phyloP scores from a whole-genome alignment of 2,888 invertebrate genomes.

The Leucoma salicis region DNA sequence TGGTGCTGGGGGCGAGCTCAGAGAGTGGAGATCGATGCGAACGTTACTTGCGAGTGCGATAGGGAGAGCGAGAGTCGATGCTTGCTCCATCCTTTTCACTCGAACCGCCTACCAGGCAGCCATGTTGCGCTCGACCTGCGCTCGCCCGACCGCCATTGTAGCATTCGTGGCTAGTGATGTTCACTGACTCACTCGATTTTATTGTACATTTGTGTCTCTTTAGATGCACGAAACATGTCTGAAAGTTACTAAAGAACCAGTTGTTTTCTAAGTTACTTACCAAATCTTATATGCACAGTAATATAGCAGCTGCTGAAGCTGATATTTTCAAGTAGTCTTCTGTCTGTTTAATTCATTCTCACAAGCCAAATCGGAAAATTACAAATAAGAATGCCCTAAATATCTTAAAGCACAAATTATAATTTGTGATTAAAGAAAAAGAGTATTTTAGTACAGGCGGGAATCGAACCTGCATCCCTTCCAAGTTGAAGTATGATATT shows the following conservation, averaged over 20 bases:
- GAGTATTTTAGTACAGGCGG: too few relatives aligned
- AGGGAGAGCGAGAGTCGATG: slow-evolving; percentile 54
- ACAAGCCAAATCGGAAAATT: too few relatives aligned
- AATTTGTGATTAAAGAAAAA: too few relatives aligned
- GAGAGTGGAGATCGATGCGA: slow-evolving; percentile 81
- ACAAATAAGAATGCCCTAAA: too few relatives aligned
- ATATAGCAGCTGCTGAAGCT: too few relatives aligned
- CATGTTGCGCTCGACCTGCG: slow-evolving; percentile 82
- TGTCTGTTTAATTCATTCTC: too few relatives aligned
- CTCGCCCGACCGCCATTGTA: slow-evolving; percentile 82
- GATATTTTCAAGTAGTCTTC: too few relatives aligned
- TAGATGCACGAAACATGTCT: slow-evolving; percentile 25
- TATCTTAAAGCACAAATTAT: too few relatives aligned
- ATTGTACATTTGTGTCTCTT: slow-evolving; percentile 34
- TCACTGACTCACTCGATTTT: slow-evolving; percentile 61
- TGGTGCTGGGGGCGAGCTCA: slow-evolving; percentile 81
- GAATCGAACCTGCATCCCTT: too few relatives aligned
- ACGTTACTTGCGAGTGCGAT: slow-evolving; percentile 73
- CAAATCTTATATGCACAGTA: too few relatives aligned
- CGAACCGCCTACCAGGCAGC: slow-evolving; percentile 82
- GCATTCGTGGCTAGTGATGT: slow-evolving; percentile 79
- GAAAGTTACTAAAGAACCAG: slow-evolving; percentile 5
- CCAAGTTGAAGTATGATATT: too few relatives aligned
- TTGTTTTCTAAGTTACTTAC: too few relatives aligned
- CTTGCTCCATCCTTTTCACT: slow-evolving; percentile 64